Evolutionary conservation across 2,113 vertebrate genomes (phyloP), one percentile per base, ranked within the genome.

Genomic region (Salvelinus alpinus): DNA sequence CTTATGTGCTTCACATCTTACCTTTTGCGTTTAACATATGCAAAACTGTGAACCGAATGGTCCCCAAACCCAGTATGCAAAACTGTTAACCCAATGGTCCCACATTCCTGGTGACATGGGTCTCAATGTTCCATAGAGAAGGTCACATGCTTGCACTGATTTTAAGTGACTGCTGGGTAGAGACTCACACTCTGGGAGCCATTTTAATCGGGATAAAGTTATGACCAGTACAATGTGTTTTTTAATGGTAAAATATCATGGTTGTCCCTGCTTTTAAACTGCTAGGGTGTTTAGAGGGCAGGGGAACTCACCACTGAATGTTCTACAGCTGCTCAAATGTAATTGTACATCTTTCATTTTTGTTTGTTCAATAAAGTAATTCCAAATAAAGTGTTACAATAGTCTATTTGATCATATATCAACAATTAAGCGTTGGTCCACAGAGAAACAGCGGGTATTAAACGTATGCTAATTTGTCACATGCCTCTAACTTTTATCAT

Each of bases 341-440:
- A 9, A 12, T 44, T 44, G 7, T 11, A 68, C 31, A 68, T 31
- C 5, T 68, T 62, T 1, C 54, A 57, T 57, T 57, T 18, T 66
- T 66, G 64, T 66, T 68, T 68, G 38, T 68, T 34, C 5, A 68
- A 68, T 68, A 34, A 68, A 68, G n/a, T 38, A 11, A 66, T 44
- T 44, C 1, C 38, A 9, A 16, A 67, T 12, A 13, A n/a, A 0
- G 3, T 62, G 7, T 62, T n/a, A 62, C n/a, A 62, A 8, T 44
- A 12, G 38, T 44, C 1, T 44, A 44, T 12, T 44, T 11, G 38
- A 44, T 44, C 38, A 44, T 44, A 44, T 44, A 44, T 44, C 38
- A 44, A 11, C 38, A 44, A 44, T 44, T 44, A 12, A 44, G 38
- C 38, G 11, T 44, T 44, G 38, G 38, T 44, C 38, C 38, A 44